Evolutionary conservation across 2,113 vertebrate species (phyloP), one percentile per base, ranked within the genome.

Genomic region (Ciconia stormi): DNA sequence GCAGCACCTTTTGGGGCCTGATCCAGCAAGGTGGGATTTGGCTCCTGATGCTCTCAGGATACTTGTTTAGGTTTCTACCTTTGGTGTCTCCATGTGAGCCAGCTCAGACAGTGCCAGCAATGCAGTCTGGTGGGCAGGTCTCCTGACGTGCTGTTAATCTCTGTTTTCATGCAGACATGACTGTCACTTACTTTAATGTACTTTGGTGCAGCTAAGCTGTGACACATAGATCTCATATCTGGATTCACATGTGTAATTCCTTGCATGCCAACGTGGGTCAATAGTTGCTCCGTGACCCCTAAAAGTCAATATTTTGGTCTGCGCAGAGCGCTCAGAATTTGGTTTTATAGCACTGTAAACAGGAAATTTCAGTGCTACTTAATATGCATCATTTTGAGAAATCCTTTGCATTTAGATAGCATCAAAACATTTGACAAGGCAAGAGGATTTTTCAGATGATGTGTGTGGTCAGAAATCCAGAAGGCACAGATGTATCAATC

Each of bases 291-390:
- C 55, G 9, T 96, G 95, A 95, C 76, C 88, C 90, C 38, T 92
- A 42, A 92, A 94, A 96, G 95, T 94, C 90, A 96, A 63, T 90
- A 95, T 90, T 88, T 95, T 77, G 49, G 30, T 55, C 84, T 95
- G 67, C 49, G 66, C 23, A 71, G 87, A 90, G 85, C 70, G 50
- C 59, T 88, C 66, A 90, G 92, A 65, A 80, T 73, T 71, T 49
- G 38, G 69, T 85, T 96, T 95, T 90, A 77, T 8, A 80, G 84
- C 95, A 36, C 0, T 86, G 71, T 92, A 90, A 96, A 88, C 85
- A 94, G 90, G 88, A 93, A 90, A 80, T 83, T 73, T 94, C 85
- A 83, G 78, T 16, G 29, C 78, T 82, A 40, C 62, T 94, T 80
- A 70, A 73, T 50, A 91, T 73, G 62, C 63, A 83, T 32, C 25